Evolutionary conservation across 2,113 vertebrate species (phyloP).

Genomic region (Nanger granti): DNA sequence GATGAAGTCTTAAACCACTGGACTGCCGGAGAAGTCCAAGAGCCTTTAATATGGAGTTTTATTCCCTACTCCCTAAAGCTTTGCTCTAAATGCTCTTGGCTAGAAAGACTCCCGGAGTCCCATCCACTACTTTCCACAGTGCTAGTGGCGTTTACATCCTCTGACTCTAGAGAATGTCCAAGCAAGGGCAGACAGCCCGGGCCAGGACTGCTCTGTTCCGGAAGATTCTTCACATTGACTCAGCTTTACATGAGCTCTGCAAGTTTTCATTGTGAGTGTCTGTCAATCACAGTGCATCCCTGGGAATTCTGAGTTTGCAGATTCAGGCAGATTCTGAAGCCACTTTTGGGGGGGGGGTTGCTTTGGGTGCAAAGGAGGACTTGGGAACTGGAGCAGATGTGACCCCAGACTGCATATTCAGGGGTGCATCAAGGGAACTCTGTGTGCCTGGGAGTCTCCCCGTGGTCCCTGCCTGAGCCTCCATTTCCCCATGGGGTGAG

Average conservation of each 20-base stretch:
- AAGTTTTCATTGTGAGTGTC: not conserved
- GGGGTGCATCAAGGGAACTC: not conserved
- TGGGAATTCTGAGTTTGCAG: not conserved
- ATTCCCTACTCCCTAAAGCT: not conserved
- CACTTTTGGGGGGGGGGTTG: not conserved
- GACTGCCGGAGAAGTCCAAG: not conserved
- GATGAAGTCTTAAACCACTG: not conserved
- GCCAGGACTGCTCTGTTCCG: not conserved
- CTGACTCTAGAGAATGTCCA: not conserved
- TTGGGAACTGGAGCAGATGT: not conserved
- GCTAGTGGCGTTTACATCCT: not conserved
- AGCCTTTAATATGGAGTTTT: not conserved
- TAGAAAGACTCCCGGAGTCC: not conserved
- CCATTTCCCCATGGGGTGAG: not conserved
- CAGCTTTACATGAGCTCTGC: not conserved
- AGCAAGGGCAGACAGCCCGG: not conserved
- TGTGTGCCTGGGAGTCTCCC: not conserved
- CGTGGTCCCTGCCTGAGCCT: no score
- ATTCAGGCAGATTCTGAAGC: not conserved
- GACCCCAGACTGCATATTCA: not conserved
- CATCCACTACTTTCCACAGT: no score
- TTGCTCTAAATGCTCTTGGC: not conserved
- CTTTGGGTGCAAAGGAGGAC: not conserved
- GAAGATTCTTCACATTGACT: rapidly evolving
- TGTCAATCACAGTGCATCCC: not conserved